These are phyloP conservation scores for Seriola rivoliana DNA, from an alignment of 2,113 vertebrate genomes.

Conservation along the genomic window DNA sequence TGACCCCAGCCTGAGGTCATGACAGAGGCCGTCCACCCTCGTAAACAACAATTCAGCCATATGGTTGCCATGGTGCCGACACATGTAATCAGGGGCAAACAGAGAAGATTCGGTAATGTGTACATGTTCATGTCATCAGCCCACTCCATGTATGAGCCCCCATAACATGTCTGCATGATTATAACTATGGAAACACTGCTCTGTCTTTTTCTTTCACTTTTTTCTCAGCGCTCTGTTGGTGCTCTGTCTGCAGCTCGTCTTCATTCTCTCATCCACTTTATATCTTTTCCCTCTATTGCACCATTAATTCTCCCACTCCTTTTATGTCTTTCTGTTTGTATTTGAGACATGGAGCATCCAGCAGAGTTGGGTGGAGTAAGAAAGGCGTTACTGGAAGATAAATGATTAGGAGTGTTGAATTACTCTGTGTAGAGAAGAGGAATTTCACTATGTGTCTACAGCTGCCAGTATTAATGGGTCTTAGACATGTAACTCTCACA, in stretches of 20 bases:
- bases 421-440: constrained; percentile 40
- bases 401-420: constrained; percentile 52
- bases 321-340: constrained; percentile 26
- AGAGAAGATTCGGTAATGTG: constrained; percentile 20
- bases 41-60: constrained; percentile 38
- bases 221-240: constrained; percentile 10
- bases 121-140: constrained; percentile 34
- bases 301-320: constrained; percentile 34
- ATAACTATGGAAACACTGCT: constrained; percentile 44
- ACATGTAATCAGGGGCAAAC: constrained; percentile 43
- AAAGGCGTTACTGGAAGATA: constrained; percentile 52
- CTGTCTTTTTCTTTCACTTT: background rate
- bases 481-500: constrained; percentile 46
- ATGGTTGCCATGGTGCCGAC: constrained; percentile 51
- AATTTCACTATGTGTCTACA: constrained; percentile 48
- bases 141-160: constrained; percentile 35
- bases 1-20: constrained; percentile 40
- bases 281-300: constrained; percentile 10
- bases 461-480: constrained; percentile 58
- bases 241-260: constrained; percentile 36
- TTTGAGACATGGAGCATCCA: constrained; percentile 37
- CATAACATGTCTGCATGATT: constrained; percentile 37
- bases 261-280: constrained; percentile 16
- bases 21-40: constrained; percentile 24
- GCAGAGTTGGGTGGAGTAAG: constrained; percentile 39